Base-by-base conservation (phyloP, 2,888 invertebrate genomes). In the Trichopoda pennipes region DNA sequence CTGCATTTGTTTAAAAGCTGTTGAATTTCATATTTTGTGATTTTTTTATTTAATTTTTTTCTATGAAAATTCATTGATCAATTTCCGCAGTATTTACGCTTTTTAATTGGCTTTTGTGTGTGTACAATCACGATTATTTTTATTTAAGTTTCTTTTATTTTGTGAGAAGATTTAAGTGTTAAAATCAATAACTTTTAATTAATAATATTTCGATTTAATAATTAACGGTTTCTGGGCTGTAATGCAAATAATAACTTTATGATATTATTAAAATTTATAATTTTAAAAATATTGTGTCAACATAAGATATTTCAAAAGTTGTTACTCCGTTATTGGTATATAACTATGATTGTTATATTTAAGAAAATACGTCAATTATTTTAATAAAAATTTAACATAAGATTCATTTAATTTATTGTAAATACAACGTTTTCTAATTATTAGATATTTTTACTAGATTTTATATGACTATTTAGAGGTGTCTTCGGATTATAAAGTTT, bases 81-180 rank as follows among this genome's bases (percentile, higher is more conserved):
- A 82, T 82, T 82, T 82, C 82, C 82, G 82, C 70, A 82, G 75
- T 82, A 75, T 61, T 72, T 63, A 63, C 2, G 21, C 23, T 35
- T 17, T 74, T 81, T 74, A 78, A 78, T 78, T 78, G 81, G 63
- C 14, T 69, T 66, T 79, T 68, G 19, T n/a, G 38, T 38, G 38
- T 12, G 38, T 38, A 35, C 1, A 44, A 49, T 21, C 55, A 44
- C 73, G 28, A 66, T 75, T 73, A 55, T 66, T 77, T 53, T 58
- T 4, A 35, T 56, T n/a, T 21, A 53, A 35, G 49, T 56, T 17
- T 42, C 23, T 53, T n/a, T 12, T n/a, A n/a, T 42, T 80, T 70
- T 47, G 51, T 51, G 56, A 61, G 64, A 64, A 60, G 44, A n/a
- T 64, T 44, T 14, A 42, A 51, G 56, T 74, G 44, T 32, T 53